A percentile compares a stretch with the other conserved stretches of the same genome.
Evolutionary conservation across 2,888 invertebrate species (phyloP).

Genomic region (Hipparchia semele): DNA sequence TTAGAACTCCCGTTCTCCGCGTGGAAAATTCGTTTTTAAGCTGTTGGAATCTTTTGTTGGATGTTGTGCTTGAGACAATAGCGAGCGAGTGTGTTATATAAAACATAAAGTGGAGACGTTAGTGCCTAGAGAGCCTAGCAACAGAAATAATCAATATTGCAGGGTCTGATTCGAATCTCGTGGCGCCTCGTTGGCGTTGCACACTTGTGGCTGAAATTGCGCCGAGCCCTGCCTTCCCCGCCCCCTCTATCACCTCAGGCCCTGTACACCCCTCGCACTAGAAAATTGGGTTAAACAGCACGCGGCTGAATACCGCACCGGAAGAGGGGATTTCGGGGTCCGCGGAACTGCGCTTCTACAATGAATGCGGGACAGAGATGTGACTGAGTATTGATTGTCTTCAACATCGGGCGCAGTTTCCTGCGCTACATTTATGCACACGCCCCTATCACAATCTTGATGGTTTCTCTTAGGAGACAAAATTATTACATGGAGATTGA

Average conservation of each 20-base stretch:
- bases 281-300: constrained; percentile 82
- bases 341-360: constrained; percentile 75
- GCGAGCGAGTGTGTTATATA: neutral
- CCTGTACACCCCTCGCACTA: constrained; percentile 72
- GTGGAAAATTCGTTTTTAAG: neutral
- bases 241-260: constrained; percentile 57
- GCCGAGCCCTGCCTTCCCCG: constrained; percentile 48
- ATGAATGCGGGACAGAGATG: constrained; percentile 78
- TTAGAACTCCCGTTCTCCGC: neutral
- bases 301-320: constrained; percentile 74
- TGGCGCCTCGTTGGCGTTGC: constrained; percentile 69
- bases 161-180: constrained; percentile 68
- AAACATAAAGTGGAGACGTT: constrained; percentile 27
- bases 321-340: constrained; percentile 78
- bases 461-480: constrained; percentile 2
- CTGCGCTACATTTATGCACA: constrained; percentile 51
- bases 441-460: constrained; percentile 32
- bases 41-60: neutral
- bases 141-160: constrained; percentile 76
- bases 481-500: neutral
- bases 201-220: constrained; percentile 74
- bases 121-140: constrained; percentile 46
- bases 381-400: constrained; percentile 80
- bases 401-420: constrained; percentile 62
- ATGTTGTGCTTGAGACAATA: neutral